Conservation (phyloP, 2,113 vertebrate genomes). For the Myrmophylax atrothorax region DNA sequence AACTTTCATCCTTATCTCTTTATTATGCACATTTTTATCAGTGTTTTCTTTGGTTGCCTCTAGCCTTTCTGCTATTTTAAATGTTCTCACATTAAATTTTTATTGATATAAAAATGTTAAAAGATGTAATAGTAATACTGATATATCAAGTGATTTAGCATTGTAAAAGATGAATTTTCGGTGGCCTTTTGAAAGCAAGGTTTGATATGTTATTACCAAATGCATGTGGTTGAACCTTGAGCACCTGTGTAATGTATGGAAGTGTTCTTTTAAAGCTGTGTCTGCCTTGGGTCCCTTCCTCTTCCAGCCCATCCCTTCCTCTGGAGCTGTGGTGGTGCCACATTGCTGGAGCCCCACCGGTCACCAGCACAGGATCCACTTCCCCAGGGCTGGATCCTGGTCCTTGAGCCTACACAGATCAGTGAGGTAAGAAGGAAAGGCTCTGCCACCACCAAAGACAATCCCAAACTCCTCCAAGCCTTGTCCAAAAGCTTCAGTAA, state of each 20-base stretch:
- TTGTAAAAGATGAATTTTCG: neutral
- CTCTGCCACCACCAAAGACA: neutral
- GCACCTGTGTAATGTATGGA: neutral
- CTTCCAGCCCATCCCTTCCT: neutral
- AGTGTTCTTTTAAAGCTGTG: neutral
- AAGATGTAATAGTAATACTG: neutral
- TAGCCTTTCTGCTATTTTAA: slow-evolving; percentile 14
- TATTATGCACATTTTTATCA: neutral
- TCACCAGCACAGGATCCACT: neutral
- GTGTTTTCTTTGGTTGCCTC: neutral
- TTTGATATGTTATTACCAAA: neutral
- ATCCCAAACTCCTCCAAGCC: neutral
- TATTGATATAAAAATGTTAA: neutral
- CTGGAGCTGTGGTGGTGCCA: neutral
- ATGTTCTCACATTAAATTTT: neutral
- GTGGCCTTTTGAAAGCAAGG: neutral
- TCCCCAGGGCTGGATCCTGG: neutral
- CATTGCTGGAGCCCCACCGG: neutral
- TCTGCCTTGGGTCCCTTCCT: neutral
- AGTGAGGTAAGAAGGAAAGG: neutral
- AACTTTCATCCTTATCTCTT: neutral
- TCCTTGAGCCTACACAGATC: neutral
- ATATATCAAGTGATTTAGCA: neutral
- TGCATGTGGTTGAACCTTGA: neutral
- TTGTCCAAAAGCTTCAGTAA: neutral